A percentile compares a stretch with the other conserved stretches of the same genome.
Evolutionary conservation across 2,797 vertebrate genomes (phyloP).

Genomic region (Neosilurus hyrtlii): DNA sequence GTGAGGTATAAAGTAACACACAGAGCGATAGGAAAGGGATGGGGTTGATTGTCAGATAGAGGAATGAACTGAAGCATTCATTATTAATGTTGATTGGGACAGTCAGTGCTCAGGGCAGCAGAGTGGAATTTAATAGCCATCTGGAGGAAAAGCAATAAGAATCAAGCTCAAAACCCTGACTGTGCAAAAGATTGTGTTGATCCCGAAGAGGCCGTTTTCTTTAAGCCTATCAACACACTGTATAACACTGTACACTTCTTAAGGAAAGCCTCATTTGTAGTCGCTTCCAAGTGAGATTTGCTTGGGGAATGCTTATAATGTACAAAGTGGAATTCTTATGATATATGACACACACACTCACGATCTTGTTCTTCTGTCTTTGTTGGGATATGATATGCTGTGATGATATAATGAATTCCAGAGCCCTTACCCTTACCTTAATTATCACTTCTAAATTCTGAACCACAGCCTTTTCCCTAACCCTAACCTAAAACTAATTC

Average conservation of each 20-base stretch:
- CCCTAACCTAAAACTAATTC: too few relatives aligned
- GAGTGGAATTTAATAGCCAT: constrained; percentile 72
- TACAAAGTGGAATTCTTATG: neutral
- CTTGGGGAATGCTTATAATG: neutral
- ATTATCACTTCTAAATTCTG: too few relatives aligned
- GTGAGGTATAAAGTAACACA: constrained; percentile 10
- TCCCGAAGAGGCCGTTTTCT: constrained; percentile 4
- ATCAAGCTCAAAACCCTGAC: constrained; percentile 23
- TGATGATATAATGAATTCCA: too few relatives aligned
- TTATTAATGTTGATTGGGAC: constrained; percentile 82
- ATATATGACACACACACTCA: neutral
- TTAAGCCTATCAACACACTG: neutral
- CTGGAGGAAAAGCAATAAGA: constrained; percentile 41
- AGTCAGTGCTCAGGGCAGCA: constrained; percentile 71
- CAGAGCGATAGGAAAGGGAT: neutral
- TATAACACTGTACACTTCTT: neutral
- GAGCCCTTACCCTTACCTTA: too few relatives aligned
- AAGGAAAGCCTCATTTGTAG: neutral
- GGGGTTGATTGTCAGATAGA: constrained; percentile 42
- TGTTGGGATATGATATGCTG: too few relatives aligned
- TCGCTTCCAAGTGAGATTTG: neutral
- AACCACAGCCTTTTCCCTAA: too few relatives aligned
- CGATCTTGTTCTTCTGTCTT: too few relatives aligned
- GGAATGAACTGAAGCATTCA: constrained; percentile 67
- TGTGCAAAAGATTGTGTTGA: neutral